Conservation (phyloP, 2,888 invertebrate species). For the Drosophila siamana region DNA sequence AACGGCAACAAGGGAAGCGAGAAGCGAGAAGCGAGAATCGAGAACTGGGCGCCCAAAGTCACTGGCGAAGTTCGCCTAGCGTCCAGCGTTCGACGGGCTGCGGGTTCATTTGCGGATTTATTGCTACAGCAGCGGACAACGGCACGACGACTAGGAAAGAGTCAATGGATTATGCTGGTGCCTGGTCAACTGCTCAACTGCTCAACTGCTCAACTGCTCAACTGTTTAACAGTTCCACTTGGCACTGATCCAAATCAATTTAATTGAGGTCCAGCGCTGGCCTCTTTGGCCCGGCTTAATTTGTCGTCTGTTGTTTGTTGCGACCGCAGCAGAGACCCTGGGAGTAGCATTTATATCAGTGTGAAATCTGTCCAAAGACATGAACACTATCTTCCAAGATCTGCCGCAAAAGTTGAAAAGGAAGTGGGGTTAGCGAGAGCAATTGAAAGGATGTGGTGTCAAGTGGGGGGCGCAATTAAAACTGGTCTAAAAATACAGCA, state of each 20-base stretch:
- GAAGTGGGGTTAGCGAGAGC: slow-evolving; percentile 47
- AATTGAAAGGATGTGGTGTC: slow-evolving; percentile 29
- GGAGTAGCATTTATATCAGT: slow-evolving; percentile 36
- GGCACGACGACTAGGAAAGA: background rate
- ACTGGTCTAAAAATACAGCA: background rate
- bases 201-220: slow-evolving; percentile 5
- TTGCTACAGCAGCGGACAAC: slow-evolving; percentile 62
- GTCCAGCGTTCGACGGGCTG: slow-evolving; percentile 47
- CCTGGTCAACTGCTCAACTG: slow-evolving; percentile 19
- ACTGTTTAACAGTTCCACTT: slow-evolving; percentile 37
- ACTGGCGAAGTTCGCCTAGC: slow-evolving; percentile 57
- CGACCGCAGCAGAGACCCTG: background rate
- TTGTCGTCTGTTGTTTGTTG: slow-evolving; percentile 37
- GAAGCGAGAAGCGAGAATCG: background rate
- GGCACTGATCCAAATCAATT: slow-evolving; percentile 77
- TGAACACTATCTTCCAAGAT: slow-evolving; percentile 20
- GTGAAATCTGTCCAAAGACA: slow-evolving; percentile 51
- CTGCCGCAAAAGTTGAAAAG: slow-evolving; percentile 33
- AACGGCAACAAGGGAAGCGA: slow-evolving; percentile 62
- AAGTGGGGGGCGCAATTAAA: slow-evolving; percentile 11
- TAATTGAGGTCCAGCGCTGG: slow-evolving; percentile 70
- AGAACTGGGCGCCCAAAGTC: slow-evolving; percentile 53
- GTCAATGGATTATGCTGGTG: slow-evolving; percentile 54
- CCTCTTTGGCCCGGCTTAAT: slow-evolving; percentile 65
- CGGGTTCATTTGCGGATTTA: slow-evolving; percentile 78